These are phyloP conservation scores for Carollia perspicillata DNA, from an alignment of 2,113 vertebrate species.

Conservation along the genomic window DNA sequence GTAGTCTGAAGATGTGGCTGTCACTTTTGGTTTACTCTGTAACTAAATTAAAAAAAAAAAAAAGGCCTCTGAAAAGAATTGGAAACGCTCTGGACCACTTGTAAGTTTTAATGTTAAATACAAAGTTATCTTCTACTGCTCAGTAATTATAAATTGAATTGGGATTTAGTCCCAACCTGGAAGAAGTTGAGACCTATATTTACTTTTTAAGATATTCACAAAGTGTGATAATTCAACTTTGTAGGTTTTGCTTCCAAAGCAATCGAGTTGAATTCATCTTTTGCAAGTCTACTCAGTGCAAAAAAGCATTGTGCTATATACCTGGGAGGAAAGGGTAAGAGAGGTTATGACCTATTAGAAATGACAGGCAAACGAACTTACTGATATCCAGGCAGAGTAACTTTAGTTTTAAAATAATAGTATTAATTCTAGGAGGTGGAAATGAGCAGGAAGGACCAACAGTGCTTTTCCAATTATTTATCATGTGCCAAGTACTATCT, in stretches of 20 bases:
- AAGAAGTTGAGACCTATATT: background rate
- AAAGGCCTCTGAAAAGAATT: background rate
- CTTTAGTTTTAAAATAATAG: background rate
- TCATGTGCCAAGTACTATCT: background rate
- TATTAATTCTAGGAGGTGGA: background rate
- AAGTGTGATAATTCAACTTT: background rate
- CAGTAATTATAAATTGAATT: background rate
- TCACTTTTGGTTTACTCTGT: background rate
- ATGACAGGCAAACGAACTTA: background rate
- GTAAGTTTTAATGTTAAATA: constrained; percentile 21
- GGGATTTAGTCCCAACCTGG: background rate
- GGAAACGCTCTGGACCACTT: background rate
- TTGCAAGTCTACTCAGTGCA: background rate
- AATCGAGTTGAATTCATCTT: background rate
- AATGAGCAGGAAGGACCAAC: background rate
- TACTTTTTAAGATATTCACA: constrained; percentile 17
- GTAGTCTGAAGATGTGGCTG: background rate
- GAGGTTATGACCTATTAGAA: background rate
- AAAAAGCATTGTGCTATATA: background rate
- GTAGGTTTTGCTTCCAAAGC: background rate
- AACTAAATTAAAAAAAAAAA: background rate
- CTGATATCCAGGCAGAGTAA: background rate
- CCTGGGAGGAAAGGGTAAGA: background rate
- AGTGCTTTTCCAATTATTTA: background rate
- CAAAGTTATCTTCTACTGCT: background rate